phyloP scores from a whole-genome alignment of 2,888 invertebrate species.

The Acanthosepion lycidas region DNA sequence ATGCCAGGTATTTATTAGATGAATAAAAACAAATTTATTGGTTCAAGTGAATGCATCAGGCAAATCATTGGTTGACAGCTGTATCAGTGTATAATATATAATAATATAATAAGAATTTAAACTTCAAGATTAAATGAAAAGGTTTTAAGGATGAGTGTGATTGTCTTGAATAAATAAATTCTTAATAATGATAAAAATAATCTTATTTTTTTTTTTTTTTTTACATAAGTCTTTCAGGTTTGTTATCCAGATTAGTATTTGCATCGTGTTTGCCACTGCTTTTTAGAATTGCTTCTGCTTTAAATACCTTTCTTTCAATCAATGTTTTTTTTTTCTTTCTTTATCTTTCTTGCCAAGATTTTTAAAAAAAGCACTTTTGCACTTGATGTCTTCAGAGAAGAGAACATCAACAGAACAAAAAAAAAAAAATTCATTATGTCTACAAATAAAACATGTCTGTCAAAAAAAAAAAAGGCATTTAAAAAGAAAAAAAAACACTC shows the following conservation, averaged over 20 bases:
- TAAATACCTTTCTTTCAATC: not conserved
- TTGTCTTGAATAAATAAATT: not conserved
- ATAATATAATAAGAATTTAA: not conserved
- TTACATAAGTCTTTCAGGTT: too few species aligned
- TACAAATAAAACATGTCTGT: not conserved
- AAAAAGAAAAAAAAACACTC: not conserved
- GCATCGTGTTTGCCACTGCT: not conserved
- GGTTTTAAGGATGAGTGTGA: not conserved
- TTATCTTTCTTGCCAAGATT: not conserved
- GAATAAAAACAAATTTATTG: not conserved
- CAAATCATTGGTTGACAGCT: not conserved
- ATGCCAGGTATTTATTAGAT: not conserved
- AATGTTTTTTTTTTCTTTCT: not conserved
- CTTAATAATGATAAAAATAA: too few species aligned
- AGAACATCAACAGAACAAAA: not conserved
- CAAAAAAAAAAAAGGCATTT: not conserved
- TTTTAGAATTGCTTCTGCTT: not conserved
- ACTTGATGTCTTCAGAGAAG: not conserved
- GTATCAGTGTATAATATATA: too few species aligned
- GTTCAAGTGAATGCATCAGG: not conserved
- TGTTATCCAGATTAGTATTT: not conserved
- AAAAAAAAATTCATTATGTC: not conserved
- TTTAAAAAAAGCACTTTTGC: not conserved
- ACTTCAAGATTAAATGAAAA: not conserved
- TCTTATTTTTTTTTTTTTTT: too few species aligned